phyloP scores from a whole-genome alignment of 1,140 invertebrate species.

The Melitaea cinxia region DNA sequence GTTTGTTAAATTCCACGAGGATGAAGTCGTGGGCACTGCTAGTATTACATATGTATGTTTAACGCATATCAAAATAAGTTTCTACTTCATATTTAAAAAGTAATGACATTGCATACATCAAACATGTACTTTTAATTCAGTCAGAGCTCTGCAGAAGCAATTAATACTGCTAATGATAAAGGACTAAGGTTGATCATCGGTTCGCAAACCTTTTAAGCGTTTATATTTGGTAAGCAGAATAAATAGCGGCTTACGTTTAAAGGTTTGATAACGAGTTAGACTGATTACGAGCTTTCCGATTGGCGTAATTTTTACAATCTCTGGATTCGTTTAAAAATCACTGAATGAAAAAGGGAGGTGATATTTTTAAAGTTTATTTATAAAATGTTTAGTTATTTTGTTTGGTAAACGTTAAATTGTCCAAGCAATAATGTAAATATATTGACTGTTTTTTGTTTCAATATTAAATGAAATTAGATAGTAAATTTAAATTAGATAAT shows the following conservation, averaged over 20 bases:
- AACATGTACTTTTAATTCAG: background rate
- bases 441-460: background rate
- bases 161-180: conserved; percentile 36
- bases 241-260: conserved; percentile 22
- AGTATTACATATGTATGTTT: too few species aligned
- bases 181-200: conserved; percentile 20
- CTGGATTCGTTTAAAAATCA: background rate
- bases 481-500: background rate
- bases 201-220: conserved; percentile 35
- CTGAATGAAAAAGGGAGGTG: background rate
- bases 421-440: too few species aligned
- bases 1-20: too few species aligned
- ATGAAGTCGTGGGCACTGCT: too few species aligned
- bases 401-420: too few species aligned
- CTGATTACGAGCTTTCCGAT: background rate
- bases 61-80: background rate
- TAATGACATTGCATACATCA: background rate
- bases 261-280: conserved; percentile 23
- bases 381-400: background rate
- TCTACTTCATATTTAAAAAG: background rate
- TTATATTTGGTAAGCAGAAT: conserved; percentile 21
- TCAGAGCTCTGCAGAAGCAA: conserved; percentile 13
- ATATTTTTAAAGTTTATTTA: background rate
- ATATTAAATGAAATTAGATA: background rate
- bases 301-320: conserved; percentile 17